phyloP scores from a whole-genome alignment of 2,113 vertebrate species.

The Urocolius indicus region DNA sequence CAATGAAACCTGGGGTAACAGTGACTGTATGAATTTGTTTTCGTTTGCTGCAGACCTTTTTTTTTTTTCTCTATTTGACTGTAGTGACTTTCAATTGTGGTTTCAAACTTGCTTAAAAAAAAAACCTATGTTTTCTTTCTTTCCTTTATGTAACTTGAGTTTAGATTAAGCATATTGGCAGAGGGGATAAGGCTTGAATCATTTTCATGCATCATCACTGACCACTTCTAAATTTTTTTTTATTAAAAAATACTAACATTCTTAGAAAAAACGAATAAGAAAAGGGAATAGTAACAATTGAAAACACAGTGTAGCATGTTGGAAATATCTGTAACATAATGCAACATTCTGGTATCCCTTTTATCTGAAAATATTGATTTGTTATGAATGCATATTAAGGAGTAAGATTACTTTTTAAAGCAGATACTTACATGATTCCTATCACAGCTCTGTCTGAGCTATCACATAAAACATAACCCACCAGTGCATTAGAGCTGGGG shows the following conservation, averaged over 20 bases:
- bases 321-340: neutral
- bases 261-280: neutral
- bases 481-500: neutral
- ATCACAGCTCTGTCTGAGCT: neutral
- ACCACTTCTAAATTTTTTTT: neutral
- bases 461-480: neutral
- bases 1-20: neutral
- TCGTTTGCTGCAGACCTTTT: neutral
- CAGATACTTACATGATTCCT: neutral
- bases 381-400: neutral
- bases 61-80: neutral
- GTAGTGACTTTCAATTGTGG: constrained; percentile 16
- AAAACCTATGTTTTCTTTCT: neutral
- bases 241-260: neutral
- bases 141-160: neutral
- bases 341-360: neutral
- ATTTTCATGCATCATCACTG: neutral
- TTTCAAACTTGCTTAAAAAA: constrained; percentile 8
- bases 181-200: neutral
- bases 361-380: constrained; percentile 8
- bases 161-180: neutral
- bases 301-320: neutral
- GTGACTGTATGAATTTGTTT: neutral
- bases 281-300: neutral
- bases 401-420: neutral